A percentile compares a stretch with the other conserved stretches of the same genome.
Evolutionary conservation across 1,140 invertebrate genomes (phyloP).

Genomic region (Drosophila sp.): DNA sequence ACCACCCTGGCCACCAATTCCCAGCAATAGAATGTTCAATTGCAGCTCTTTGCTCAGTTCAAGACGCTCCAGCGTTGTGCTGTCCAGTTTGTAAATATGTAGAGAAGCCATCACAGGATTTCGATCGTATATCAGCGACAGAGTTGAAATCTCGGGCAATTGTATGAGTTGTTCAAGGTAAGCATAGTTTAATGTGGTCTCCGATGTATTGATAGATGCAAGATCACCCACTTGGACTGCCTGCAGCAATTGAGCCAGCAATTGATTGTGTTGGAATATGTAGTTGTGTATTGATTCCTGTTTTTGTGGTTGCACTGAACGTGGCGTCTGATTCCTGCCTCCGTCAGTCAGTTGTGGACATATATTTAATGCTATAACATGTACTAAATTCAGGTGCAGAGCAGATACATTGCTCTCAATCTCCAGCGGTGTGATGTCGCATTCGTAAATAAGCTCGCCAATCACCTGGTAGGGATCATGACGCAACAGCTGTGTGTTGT

Average conservation of each 20-base stretch:
- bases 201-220: slow-evolving; percentile 41
- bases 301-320: slow-evolving; percentile 47
- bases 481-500: slow-evolving; percentile 82
- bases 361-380: slow-evolving; percentile 86
- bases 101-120: slow-evolving; percentile 86
- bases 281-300: slow-evolving; percentile 85
- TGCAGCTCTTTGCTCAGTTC: slow-evolving; percentile 36
- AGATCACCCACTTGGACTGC: slow-evolving; percentile 84
- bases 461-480: slow-evolving; percentile 85
- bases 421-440: slow-evolving; percentile 85
- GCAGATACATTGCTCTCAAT: slow-evolving; percentile 86
- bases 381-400: slow-evolving; percentile 87
- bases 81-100: slow-evolving; percentile 78
- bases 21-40: slow-evolving; percentile 64
- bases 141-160: slow-evolving; percentile 65
- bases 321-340: background rate
- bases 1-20: slow-evolving; percentile 55
- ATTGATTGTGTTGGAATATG: slow-evolving; percentile 86
- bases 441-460: slow-evolving; percentile 86
- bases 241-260: slow-evolving; percentile 86
- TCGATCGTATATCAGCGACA: slow-evolving; percentile 85
- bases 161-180: slow-evolving; percentile 84
- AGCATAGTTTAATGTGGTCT: slow-evolving; percentile 41
- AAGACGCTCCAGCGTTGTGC: slow-evolving; percentile 16
- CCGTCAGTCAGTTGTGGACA: slow-evolving; percentile 85